phyloP scores from a whole-genome alignment of 2,888 invertebrate genomes.

The Rugalucina vietnamica region DNA sequence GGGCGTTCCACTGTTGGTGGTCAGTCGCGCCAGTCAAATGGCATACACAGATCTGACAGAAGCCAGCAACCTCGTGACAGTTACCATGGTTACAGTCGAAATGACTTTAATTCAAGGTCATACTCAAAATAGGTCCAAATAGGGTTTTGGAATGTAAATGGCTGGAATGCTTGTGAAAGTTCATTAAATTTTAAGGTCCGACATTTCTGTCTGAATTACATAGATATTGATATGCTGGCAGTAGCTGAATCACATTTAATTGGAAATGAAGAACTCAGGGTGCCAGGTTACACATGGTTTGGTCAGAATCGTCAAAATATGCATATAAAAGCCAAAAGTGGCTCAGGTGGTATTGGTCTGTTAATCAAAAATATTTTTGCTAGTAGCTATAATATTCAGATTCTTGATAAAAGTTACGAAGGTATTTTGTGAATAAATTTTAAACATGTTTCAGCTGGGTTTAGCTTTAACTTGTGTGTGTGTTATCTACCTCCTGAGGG shows the following conservation, averaged over 20 bases:
- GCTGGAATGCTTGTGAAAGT: neutral
- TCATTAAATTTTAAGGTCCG: constrained; percentile 17
- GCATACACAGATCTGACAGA: neutral
- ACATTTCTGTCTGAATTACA: constrained; percentile 5
- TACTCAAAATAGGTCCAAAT: neutral
- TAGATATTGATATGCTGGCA: constrained; percentile 25
- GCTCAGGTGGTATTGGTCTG: constrained; percentile 20
- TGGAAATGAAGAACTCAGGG: neutral
- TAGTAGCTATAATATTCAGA: neutral
- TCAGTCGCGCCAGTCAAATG: neutral
- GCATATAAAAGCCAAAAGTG: constrained; percentile 30
- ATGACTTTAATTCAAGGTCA: neutral
- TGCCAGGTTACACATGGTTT: constrained; percentile 29
- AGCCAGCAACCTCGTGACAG: neutral
- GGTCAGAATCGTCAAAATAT: constrained; percentile 18
- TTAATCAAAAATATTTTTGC: no score
- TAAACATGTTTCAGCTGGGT: neutral
- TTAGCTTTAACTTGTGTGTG: constrained; percentile 4
- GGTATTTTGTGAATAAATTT: no score
- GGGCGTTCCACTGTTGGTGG: constrained; percentile 2
- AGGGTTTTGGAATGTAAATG: neutral
- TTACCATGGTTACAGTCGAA: no score
- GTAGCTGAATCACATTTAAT: constrained; percentile 30
- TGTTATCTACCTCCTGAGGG: constrained; percentile 25
- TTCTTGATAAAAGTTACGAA: constrained; percentile 6